Evolutionary conservation across 2,113 vertebrate genomes (phyloP).

Genomic region (Xiphophorus maculatus): DNA sequence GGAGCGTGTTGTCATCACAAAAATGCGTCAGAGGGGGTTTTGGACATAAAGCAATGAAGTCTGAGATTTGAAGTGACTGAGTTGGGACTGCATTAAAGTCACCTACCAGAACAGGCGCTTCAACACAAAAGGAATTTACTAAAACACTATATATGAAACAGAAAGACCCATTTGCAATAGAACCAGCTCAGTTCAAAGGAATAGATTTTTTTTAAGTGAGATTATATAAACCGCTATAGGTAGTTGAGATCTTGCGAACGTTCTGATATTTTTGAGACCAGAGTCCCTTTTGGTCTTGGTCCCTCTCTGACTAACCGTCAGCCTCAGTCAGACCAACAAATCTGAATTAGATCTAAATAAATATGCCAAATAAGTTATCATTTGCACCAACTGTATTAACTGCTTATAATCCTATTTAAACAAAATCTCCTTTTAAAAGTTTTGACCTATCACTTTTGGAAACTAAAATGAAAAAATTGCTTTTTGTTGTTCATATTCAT

Average conservation of each 20-base stretch:
- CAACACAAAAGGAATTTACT: neutral
- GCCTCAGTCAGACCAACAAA: neutral
- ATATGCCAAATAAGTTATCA: neutral
- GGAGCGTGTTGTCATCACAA: constrained; percentile 59
- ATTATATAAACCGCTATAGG: neutral
- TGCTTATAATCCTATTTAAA: neutral
- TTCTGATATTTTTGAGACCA: too few species aligned
- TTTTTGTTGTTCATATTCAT: neutral
- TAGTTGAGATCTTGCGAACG: neutral
- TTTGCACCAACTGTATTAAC: neutral
- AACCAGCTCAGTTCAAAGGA: neutral
- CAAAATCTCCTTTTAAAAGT: neutral
- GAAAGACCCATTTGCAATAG: neutral
- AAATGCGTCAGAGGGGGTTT: constrained; percentile 42
- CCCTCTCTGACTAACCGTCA: neutral
- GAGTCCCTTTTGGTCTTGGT: neutral
- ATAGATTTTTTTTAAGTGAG: too few species aligned
- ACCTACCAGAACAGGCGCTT: neutral
- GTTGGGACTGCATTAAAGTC: neutral
- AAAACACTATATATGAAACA: neutral
- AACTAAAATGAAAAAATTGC: neutral
- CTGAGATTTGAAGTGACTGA: constrained; percentile 12
- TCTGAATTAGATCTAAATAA: neutral
- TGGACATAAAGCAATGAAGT: constrained; percentile 45
- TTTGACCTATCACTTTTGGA: neutral